A percentile compares a stretch with the other conserved stretches of the same genome.
Evolutionary conservation across 1,140 invertebrate genomes (phyloP).

Genomic region (Brachionus calyciflorus): DNA sequence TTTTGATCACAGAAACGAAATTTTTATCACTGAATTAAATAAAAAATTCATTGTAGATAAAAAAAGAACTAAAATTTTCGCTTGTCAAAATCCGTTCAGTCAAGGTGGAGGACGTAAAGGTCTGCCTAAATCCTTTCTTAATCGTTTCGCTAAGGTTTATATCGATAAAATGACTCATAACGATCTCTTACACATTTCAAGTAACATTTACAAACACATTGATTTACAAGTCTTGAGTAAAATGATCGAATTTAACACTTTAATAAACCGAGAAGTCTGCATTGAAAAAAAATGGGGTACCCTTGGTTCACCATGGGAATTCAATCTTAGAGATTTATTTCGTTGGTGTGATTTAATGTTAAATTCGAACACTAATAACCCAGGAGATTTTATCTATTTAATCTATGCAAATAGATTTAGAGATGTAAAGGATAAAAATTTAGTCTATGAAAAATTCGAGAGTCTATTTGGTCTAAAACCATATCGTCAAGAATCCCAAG

Average conservation of each 20-base stretch:
- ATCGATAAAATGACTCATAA: slow-evolving; percentile 73
- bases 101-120: slow-evolving; percentile 93
- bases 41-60: slow-evolving; percentile 73
- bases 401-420: slow-evolving; percentile 80
- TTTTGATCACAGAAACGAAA: slow-evolving; percentile 91
- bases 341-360: slow-evolving; percentile 78
- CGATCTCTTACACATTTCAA: slow-evolving; percentile 70
- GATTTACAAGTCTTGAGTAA: slow-evolving; percentile 63
- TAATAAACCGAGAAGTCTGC: slow-evolving; percentile 52
- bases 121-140: slow-evolving; percentile 91
- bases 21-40: slow-evolving; percentile 90
- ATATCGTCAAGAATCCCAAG: neutral
- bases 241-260: slow-evolving; percentile 79
- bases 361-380: slow-evolving; percentile 46
- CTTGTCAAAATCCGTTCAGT: slow-evolving; percentile 93
- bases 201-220: slow-evolving; percentile 60
- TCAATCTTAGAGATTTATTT: slow-evolving; percentile 89
- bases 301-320: slow-evolving; percentile 84
- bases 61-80: slow-evolving; percentile 79
- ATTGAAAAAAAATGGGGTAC: slow-evolving; percentile 65
- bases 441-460: slow-evolving; percentile 47
- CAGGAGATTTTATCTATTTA: slow-evolving; percentile 60
- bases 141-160: slow-evolving; percentile 82
- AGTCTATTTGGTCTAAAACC: neutral
- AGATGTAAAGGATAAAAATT: slow-evolving; percentile 68